These are phyloP conservation scores for Microchrysa polita DNA, from an alignment of 2,888 invertebrate genomes.

Conservation along the genomic window DNA sequence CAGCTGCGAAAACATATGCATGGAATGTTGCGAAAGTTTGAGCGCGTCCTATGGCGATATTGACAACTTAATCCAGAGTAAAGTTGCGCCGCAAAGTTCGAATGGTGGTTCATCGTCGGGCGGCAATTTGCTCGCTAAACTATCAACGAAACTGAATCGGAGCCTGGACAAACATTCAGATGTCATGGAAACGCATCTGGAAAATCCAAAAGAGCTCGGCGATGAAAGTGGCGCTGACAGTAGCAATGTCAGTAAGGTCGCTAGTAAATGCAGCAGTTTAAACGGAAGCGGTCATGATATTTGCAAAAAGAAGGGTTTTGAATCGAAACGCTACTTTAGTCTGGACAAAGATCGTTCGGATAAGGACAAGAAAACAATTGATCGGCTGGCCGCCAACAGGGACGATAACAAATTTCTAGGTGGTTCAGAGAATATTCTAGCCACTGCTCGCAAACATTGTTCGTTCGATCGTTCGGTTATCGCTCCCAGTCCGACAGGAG, in stretches of 20 bases:
- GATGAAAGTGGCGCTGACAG: slow-evolving; percentile 41
- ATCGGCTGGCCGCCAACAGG: neutral
- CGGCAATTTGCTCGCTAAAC: slow-evolving; percentile 6
- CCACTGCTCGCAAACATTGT: slow-evolving; percentile 52
- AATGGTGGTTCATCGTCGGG: slow-evolving; percentile 3
- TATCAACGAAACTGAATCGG: slow-evolving; percentile 45
- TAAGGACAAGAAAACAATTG: slow-evolving; percentile 45
- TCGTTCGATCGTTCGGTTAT: slow-evolving; percentile 52
- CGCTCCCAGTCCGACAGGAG: neutral
- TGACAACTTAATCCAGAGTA: slow-evolving; percentile 5
- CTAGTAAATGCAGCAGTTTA: slow-evolving; percentile 52
- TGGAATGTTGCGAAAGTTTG: slow-evolving; percentile 56
- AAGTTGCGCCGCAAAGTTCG: neutral
- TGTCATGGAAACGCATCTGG: slow-evolving; percentile 52
- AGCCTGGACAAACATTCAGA: slow-evolving; percentile 51
- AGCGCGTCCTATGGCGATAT: slow-evolving; percentile 53
- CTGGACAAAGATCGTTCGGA: slow-evolving; percentile 53
- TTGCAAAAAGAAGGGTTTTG: slow-evolving; percentile 51
- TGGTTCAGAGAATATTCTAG: slow-evolving; percentile 49
- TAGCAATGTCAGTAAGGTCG: slow-evolving; percentile 46
- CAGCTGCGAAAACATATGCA: slow-evolving; percentile 56
- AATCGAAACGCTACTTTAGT: slow-evolving; percentile 53
- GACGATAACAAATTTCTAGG: slow-evolving; percentile 44
- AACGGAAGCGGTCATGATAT: slow-evolving; percentile 52
- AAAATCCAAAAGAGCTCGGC: neutral